phyloP scores from a whole-genome alignment of 35 echinoderm and acorn worm species.

The Apostichopus californicus region DNA sequence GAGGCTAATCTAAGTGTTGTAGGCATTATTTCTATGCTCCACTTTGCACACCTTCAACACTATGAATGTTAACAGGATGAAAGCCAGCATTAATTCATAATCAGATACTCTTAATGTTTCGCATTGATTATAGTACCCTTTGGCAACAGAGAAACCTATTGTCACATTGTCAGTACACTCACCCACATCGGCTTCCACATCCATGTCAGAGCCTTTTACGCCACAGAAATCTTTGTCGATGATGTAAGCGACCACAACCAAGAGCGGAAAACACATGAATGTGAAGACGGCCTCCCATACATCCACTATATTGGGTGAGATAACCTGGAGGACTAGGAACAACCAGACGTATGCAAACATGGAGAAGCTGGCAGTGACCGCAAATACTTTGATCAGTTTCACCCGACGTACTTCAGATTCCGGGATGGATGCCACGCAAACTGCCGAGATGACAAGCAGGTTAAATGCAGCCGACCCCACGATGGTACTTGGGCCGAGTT shows the following conservation, averaged over 20 bases:
- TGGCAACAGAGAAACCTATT: too few relatives aligned
- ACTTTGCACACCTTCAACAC: too few relatives aligned
- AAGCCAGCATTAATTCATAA: too few relatives aligned
- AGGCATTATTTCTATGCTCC: too few relatives aligned
- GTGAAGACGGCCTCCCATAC: conserved; percentile 88
- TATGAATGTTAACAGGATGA: too few relatives aligned
- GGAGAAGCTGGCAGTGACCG: conserved; percentile 77
- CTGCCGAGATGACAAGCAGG: conserved; percentile 80
- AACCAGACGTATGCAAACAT: conserved; percentile 97
- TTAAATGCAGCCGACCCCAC: conserved; percentile 93
- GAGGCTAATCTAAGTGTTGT: too few relatives aligned
- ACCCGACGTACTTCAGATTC: conserved; percentile 69
- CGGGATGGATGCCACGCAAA: conserved; percentile 78
- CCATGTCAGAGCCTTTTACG: conserved; percentile 69
- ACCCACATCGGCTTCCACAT: conserved; percentile 61
- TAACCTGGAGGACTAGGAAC: conserved; percentile 78
- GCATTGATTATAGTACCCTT: too few relatives aligned
- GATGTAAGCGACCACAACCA: conserved; percentile 88
- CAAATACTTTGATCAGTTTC: conserved; percentile 87
- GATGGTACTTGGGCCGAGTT: conserved; percentile 89
- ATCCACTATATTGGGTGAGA: conserved; percentile 74
- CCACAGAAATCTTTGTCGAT: conserved; percentile 97
- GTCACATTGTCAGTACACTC: too few relatives aligned
- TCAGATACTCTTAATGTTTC: too few relatives aligned
- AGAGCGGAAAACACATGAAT: conserved; percentile 90